Base-by-base conservation (phyloP, 1,140 invertebrate species). In the Metaphire vulgaris region DNA sequence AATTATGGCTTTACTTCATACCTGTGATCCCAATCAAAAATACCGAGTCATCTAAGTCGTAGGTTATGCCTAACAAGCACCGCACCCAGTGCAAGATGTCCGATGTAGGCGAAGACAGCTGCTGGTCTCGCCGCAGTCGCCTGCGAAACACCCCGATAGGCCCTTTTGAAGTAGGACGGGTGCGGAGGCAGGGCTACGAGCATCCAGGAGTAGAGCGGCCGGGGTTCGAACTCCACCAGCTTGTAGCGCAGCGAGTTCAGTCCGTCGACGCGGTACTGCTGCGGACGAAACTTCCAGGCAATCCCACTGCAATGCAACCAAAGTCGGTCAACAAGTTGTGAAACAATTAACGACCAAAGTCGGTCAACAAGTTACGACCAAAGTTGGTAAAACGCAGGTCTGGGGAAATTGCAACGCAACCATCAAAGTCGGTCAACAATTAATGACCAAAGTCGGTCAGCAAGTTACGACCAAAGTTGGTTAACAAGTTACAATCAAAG, bases 171-270 rank as follows among this genome's bases (percentile, higher is more conserved):
- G 41, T 73, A 73, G 6, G 33, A n/a, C 28, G 72, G 72, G 2
- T 73, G 32, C 26, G 72, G 1, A 34, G 72, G 72, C 16, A 73
- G 41, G n/a, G 72, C 32, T 26, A 73, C 41, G 30, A n/a, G 33
- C 33, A 73, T 21, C 72, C 72, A 73, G 41, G 56, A 34, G 72
- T 73, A 73, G 31, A 73, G 41, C 1, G 72, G 72, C 0, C 72
- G 72, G 2, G 34, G 15, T 33, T 73, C 72, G 14, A 73, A 12
- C 31, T 73, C 41, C 1, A 34, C 72, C 1, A 73, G 26, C 56
- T 73, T 73, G 33, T 73, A 73, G 0, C 41, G 72, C 6, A 73
- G n/a, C 0, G 72, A 56, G 28, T 73, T 73, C 1, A 73, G 41
- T n/a, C 72, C 72, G 34, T 73, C 72, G 28, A 29, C 41, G 41